phyloP scores from a whole-genome alignment of 2,797 vertebrate genomes.

The Pseudochaenichthys georgianus region DNA sequence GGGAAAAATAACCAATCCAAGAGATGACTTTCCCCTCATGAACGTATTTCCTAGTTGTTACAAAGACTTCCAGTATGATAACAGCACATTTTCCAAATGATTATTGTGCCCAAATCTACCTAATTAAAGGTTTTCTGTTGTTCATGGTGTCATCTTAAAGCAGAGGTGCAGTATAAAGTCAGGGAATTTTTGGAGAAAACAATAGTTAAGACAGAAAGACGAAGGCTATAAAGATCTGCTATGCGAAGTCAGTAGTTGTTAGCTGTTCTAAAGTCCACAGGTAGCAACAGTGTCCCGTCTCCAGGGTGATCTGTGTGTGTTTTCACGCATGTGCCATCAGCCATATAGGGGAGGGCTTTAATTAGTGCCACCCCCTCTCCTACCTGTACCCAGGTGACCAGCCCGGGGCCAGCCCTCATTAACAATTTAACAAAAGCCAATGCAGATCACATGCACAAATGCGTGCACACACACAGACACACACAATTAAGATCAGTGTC shows the following conservation, averaged over 20 bases:
- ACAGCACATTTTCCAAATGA: neutral
- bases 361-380: slow-evolving; percentile 60
- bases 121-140: neutral
- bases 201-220: neutral
- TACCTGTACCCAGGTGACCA: slow-evolving; percentile 69
- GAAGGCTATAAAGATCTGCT: neutral
- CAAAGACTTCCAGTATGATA: neutral
- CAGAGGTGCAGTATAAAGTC: neutral
- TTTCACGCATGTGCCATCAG: slow-evolving; percentile 23
- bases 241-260: slow-evolving; percentile 32
- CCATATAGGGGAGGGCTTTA: slow-evolving; percentile 52
- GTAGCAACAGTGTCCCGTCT: slow-evolving; percentile 21
- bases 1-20: slow-evolving; percentile 23
- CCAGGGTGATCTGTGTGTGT: slow-evolving; percentile 37
- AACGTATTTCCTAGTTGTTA: slow-evolving; percentile 33
- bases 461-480: slow-evolving; percentile 22
- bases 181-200: neutral
- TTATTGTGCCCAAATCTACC: neutral
- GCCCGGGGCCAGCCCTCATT: slow-evolving; percentile 66
- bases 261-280: slow-evolving; percentile 18
- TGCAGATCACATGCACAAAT: slow-evolving; percentile 38
- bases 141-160: slow-evolving; percentile 6
- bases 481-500: slow-evolving; percentile 42
- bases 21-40: slow-evolving; percentile 56
- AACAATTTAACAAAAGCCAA: slow-evolving; percentile 74